These are phyloP conservation scores for Pentalonia nigronervosa DNA, from an alignment of 1,140 invertebrate species.

Conservation along the genomic window DNA sequence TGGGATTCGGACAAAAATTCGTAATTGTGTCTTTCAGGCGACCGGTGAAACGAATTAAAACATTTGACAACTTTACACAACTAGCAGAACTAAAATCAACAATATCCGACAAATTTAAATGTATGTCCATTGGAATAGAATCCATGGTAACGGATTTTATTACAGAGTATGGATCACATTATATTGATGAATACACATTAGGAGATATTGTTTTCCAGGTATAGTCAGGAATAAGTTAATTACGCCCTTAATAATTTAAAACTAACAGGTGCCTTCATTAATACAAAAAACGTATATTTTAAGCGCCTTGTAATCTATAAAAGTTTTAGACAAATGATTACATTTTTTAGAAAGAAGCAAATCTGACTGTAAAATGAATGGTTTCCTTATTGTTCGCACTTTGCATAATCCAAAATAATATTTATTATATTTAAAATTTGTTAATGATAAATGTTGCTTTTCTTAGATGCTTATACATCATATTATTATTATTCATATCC, in stretches of 20 bases:
- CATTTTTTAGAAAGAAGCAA: too few relatives aligned
- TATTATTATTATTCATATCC: too few relatives aligned
- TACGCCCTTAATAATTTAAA: neutral
- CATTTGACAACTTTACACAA: constrained; percentile 35
- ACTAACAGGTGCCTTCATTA: neutral
- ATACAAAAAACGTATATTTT: too few relatives aligned
- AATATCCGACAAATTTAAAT: constrained; percentile 29
- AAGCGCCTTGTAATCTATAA: too few relatives aligned
- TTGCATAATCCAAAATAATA: too few relatives aligned
- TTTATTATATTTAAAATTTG: too few relatives aligned
- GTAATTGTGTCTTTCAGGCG: constrained; percentile 31
- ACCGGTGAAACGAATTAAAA: constrained; percentile 42
- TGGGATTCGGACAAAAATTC: constrained; percentile 16
- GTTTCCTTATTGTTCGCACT: too few relatives aligned
- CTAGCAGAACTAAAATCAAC: constrained; percentile 16
- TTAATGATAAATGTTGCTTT: too few relatives aligned
- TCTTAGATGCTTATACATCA: too few relatives aligned
- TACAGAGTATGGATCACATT: constrained; percentile 38
- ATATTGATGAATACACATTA: constrained; percentile 47
- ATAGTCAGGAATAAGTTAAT: neutral
- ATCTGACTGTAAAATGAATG: too few relatives aligned
- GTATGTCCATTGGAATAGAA: constrained; percentile 28
- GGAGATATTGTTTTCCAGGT: constrained; percentile 50
- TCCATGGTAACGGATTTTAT: constrained; percentile 50
- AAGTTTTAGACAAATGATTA: too few relatives aligned